These are phyloP conservation scores for Xyliphius kryptos DNA, from an alignment of 2,113 vertebrate species.

Conservation along the genomic window DNA sequence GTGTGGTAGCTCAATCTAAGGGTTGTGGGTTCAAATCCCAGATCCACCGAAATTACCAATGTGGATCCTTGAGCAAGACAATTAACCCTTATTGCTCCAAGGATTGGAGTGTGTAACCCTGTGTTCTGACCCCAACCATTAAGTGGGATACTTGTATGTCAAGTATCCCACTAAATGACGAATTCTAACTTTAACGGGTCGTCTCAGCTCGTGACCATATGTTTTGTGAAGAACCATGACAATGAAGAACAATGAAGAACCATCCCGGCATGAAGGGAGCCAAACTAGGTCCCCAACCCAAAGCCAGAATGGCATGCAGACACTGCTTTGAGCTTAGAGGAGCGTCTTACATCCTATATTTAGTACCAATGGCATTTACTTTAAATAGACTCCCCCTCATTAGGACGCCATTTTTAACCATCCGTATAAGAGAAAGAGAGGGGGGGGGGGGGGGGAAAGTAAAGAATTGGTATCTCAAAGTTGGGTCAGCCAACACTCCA, in stretches of 20 bases:
- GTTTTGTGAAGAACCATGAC: too few species aligned
- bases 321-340: constrained; percentile 11
- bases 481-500: constrained; percentile 30
- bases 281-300: constrained; percentile 5
- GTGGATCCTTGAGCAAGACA: too few species aligned
- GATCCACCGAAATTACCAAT: too few species aligned
- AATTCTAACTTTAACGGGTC: too few species aligned
- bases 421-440: constrained; percentile 33
- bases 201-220: too few species aligned
- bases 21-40: too few species aligned
- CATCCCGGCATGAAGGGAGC: not conserved
- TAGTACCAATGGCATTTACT: constrained; percentile 42
- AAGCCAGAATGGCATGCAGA: constrained; percentile 18
- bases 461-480: constrained; percentile 41
- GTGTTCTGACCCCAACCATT: too few species aligned
- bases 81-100: too few species aligned
- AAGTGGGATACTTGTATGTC: too few species aligned
- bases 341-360: constrained; percentile 60
- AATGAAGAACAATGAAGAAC: not conserved
- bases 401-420: constrained; percentile 50
- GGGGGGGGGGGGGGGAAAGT: constrained; percentile 7
- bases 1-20: too few species aligned
- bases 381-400: constrained; percentile 59
- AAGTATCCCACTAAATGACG: too few species aligned
- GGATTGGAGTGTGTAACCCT: too few species aligned